Evolutionary conservation across 92 coral and sea anemone genomes (phyloP).

Genomic region (Zoanthus sociatus): DNA sequence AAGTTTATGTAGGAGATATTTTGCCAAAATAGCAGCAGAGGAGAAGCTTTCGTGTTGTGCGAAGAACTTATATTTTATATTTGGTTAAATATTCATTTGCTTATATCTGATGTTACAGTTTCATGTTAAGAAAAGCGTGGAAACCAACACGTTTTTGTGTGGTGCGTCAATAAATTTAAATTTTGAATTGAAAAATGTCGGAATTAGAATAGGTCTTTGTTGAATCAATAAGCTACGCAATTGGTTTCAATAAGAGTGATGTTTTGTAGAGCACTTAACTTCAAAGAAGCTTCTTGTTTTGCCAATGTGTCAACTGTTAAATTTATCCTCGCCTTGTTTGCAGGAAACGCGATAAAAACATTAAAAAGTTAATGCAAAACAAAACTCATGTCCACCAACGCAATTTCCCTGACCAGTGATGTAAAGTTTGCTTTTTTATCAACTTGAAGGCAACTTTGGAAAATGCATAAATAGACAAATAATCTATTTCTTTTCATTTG

Average conservation of each 20-base stretch:
- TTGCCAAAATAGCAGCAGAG: too few species aligned
- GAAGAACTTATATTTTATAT: neutral
- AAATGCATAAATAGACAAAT: neutral
- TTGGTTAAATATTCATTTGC: neutral
- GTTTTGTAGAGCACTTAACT: slow-evolving; percentile 29
- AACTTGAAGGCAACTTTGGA: neutral
- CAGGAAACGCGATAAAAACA: slow-evolving; percentile 6
- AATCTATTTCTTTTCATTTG: slow-evolving; percentile 29
- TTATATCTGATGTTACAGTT: neutral
- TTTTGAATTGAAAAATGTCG: neutral
- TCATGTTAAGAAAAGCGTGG: neutral
- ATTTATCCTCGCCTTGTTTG: slow-evolving; percentile 11
- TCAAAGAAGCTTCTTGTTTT: slow-evolving; percentile 29
- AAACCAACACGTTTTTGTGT: neutral
- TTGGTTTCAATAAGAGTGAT: neutral
- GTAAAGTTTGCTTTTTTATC: neutral
- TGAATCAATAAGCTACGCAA: neutral
- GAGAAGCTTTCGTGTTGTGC: too few species aligned
- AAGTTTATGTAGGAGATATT: neutral
- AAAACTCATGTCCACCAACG: slow-evolving; percentile 31
- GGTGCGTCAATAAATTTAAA: neutral
- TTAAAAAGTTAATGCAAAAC: slow-evolving; percentile 10
- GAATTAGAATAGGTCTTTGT: neutral
- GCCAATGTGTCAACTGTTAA: slow-evolving; percentile 10
- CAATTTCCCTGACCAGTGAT: neutral